These are phyloP conservation scores for Microcaecilia unicolor DNA, from an alignment of 2,797 vertebrate species.

Conservation along the genomic window DNA sequence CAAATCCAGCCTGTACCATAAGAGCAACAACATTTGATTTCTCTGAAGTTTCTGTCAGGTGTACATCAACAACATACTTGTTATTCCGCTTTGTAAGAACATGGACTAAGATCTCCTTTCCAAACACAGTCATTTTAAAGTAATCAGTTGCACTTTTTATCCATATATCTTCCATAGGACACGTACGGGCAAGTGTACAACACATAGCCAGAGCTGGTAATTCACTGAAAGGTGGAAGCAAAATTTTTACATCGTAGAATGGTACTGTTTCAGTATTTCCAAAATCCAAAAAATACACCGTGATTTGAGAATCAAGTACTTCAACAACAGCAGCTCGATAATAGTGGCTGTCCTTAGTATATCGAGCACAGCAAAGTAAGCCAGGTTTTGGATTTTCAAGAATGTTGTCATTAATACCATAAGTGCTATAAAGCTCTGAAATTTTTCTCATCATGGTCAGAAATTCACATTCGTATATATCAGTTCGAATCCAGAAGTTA, in stretches of 20 bases:
- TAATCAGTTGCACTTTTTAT: conserved; percentile 48
- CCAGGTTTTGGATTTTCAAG: conserved; percentile 66
- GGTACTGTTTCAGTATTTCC: conserved; percentile 80
- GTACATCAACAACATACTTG: conserved; percentile 60
- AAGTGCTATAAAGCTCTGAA: conserved; percentile 41
- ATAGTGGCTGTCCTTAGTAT: conserved; percentile 67
- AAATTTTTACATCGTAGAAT: conserved; percentile 61
- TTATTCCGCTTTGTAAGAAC: conserved; percentile 51
- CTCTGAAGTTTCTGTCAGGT: conserved; percentile 28
- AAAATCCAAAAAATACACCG: conserved; percentile 82
- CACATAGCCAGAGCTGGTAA: conserved; percentile 68
- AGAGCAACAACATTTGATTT: conserved; percentile 41
- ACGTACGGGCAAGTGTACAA: conserved; percentile 64
- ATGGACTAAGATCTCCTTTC: conserved; percentile 56
- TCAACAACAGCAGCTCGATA: conserved; percentile 72
- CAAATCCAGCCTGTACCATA: conserved; percentile 60
- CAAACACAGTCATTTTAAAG: conserved; percentile 60
- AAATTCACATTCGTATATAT: conserved; percentile 61
- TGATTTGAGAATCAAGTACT: conserved; percentile 42
- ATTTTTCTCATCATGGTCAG: conserved; percentile 65
- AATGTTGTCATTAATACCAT: conserved; percentile 57
- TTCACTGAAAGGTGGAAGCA: conserved; percentile 61
- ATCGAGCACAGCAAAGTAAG: conserved; percentile 74
- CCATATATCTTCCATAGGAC: conserved; percentile 69
- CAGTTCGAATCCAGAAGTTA: conserved; percentile 75